Evolutionary conservation across 2,113 vertebrate genomes (phyloP).

Genomic region (Hassar affinis): DNA sequence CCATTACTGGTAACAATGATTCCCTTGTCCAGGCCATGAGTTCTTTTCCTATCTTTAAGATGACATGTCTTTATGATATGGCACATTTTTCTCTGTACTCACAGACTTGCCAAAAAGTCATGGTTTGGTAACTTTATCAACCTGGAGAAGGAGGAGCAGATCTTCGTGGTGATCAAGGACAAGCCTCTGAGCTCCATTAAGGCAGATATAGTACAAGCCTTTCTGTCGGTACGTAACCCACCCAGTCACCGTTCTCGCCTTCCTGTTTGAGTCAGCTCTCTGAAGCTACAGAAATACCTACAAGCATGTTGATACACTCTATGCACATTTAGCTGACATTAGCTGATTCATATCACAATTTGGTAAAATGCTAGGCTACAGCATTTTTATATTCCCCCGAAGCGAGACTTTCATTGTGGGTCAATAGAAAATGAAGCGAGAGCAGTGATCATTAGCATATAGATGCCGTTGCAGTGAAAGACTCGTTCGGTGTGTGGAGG

Average conservation of each 20-base stretch:
- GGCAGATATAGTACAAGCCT: slow-evolving; percentile 97
- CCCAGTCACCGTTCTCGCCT: background rate
- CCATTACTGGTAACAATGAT: background rate
- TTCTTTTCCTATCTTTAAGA: background rate
- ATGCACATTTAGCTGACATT: slow-evolving; percentile 53
- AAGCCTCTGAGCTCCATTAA: slow-evolving; percentile 99
- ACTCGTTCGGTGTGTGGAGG: slow-evolving; percentile 24
- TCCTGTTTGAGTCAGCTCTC: background rate
- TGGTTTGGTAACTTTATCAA: slow-evolving; percentile 99
- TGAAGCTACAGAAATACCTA: slow-evolving; percentile 20
- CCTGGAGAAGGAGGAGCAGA: slow-evolving; percentile 98
- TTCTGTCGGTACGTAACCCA: slow-evolving; percentile 86
- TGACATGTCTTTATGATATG: background rate
- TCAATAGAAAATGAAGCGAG: slow-evolving; percentile 69
- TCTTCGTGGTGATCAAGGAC: slow-evolving; percentile 97
- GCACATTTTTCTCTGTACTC: slow-evolving; percentile 11
- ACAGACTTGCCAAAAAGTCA: slow-evolving; percentile 98
- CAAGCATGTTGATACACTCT: slow-evolving; percentile 42
- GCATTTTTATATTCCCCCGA: slow-evolving; percentile 58
- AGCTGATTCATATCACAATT: slow-evolving; percentile 64
- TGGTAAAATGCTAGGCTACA: slow-evolving; percentile 61
- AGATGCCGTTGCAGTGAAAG: slow-evolving; percentile 63
- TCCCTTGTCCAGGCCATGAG: background rate
- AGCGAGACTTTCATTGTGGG: slow-evolving; percentile 61
- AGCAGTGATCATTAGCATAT: slow-evolving; percentile 72